These are phyloP conservation scores for Morone chrysops DNA, from an alignment of 2,113 vertebrate genomes.

Conservation along the genomic window DNA sequence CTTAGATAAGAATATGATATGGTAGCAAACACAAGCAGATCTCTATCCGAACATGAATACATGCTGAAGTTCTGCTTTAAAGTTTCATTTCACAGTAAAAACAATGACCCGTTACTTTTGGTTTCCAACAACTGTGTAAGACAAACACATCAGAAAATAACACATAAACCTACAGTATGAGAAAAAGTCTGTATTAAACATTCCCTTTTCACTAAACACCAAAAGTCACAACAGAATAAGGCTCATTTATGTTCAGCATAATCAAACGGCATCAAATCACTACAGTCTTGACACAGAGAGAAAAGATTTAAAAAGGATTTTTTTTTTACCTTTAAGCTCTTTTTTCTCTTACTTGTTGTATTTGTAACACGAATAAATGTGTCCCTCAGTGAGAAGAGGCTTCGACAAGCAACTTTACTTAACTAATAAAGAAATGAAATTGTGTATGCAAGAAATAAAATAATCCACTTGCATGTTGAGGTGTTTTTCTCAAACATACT, in stretches of 20 bases:
- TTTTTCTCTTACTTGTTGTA: slow-evolving; percentile 21
- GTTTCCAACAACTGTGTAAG: slow-evolving; percentile 27
- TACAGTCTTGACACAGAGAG: background rate
- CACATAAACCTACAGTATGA: background rate
- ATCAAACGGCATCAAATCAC: slow-evolving; percentile 17
- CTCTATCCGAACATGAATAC: slow-evolving; percentile 21
- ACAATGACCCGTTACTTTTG: slow-evolving; percentile 13
- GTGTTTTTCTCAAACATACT: background rate
- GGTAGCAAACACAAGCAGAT: slow-evolving; percentile 40
- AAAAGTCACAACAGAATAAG: slow-evolving; percentile 48
- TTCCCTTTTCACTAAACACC: slow-evolving; percentile 44
- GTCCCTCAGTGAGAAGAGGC: background rate
- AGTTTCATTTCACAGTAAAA: slow-evolving; percentile 67
- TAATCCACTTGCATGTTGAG: background rate
- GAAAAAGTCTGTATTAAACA: slow-evolving; percentile 43
- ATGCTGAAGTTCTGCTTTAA: slow-evolving; percentile 10
- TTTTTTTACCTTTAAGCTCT: slow-evolving; percentile 18
- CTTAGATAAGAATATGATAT: slow-evolving; percentile 32
- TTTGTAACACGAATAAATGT: slow-evolving; percentile 10
- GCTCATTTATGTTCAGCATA: slow-evolving; percentile 43
- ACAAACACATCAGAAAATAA: slow-evolving; percentile 25
- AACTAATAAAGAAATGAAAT: background rate
- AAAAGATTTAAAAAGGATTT: slow-evolving; percentile 16
- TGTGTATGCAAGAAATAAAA: background rate
- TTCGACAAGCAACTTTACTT: background rate